Evolutionary conservation across 2,888 invertebrate species (phyloP), one percentile per base, ranked within the genome.

Genomic region (Exephanes ischioxanthus): DNA sequence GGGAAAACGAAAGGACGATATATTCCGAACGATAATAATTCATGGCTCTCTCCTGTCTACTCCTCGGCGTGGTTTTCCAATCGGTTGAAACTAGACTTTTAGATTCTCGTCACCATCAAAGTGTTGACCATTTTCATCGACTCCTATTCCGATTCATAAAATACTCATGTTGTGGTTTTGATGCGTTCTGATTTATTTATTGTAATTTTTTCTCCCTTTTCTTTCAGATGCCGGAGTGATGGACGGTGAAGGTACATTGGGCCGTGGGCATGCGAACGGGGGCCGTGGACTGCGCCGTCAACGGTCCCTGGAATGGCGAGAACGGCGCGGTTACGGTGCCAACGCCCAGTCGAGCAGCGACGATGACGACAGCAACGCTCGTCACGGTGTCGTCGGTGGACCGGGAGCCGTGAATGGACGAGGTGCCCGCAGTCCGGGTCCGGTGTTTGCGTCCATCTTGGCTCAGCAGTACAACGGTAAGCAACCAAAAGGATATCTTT

Each of bases 231-330:
- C 92, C 87, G 87, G 91, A 91, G 90, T 92, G 91, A 92, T 92
- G 92, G 92, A 92, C 87, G 89, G 92, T 83, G 92, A 92, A 86
- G 90, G 92, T 75, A 92, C 92, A 53, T 89, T 92, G 93, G 89
- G 92, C 93, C 92, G 94, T 92, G 88, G 91, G 79, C 92, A 93
- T 88, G 89, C 91, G 61, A 91, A 92, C 87, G 92, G 92, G 91
- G 91, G 91, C 91, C 92, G 92, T 90, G 92, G 92, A 79, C 90
- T 92, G 92, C 92, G 95, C 78, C 95, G 95, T 76, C 95, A 95
- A 93, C 95, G 95, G 90, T 95, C 95, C 91, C 94, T 95, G 67
- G 95, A 95, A 94, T 95, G 95, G 95, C 94, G 94, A 84, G 95
- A 95, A 87, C 95, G 95, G 91, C 94, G 95, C 85, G 95, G 95